A percentile compares a stretch with the other conserved stretches of the same genome.
These are phyloP conservation scores for Pseudochirops cupreus DNA, from an alignment of 2,797 vertebrate species.

Conservation along the genomic window DNA sequence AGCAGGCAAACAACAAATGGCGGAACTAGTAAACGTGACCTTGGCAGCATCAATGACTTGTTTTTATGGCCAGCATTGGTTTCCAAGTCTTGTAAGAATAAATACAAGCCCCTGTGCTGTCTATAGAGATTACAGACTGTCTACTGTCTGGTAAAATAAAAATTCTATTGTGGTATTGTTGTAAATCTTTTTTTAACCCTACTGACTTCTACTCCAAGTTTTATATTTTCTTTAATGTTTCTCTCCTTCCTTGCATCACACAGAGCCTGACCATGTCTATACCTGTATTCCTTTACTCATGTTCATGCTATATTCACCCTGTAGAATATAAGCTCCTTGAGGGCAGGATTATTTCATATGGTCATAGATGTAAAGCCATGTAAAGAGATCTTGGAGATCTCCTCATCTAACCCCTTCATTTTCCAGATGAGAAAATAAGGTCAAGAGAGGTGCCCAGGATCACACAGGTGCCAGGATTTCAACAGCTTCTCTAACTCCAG, in stretches of 20 bases:
- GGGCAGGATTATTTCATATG: background rate
- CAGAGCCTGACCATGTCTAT: background rate
- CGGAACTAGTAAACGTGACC: background rate
- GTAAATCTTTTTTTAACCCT: background rate
- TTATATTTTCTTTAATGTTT: background rate
- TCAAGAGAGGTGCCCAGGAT: background rate
- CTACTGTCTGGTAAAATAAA: background rate
- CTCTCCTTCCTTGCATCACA: background rate
- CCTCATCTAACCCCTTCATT: background rate
- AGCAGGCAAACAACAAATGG: background rate
- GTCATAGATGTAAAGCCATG: background rate
- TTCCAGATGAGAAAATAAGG: background rate
- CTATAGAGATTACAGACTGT: background rate
- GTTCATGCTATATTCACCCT: background rate
- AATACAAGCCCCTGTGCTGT: background rate
- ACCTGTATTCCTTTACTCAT: background rate
- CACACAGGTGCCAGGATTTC: background rate
- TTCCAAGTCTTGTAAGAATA: background rate
- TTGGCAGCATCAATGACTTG: too few relatives aligned
- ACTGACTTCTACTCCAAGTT: background rate
- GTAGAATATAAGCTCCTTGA: background rate
- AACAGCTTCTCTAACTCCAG: background rate
- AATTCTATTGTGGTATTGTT: background rate
- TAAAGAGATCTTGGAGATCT: background rate
- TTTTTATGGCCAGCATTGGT: background rate